A percentile compares a stretch with the other conserved stretches of the same genome.
These are phyloP conservation scores for Platypus cylindrus DNA, from an alignment of 2,888 invertebrate genomes.

Conservation along the genomic window DNA sequence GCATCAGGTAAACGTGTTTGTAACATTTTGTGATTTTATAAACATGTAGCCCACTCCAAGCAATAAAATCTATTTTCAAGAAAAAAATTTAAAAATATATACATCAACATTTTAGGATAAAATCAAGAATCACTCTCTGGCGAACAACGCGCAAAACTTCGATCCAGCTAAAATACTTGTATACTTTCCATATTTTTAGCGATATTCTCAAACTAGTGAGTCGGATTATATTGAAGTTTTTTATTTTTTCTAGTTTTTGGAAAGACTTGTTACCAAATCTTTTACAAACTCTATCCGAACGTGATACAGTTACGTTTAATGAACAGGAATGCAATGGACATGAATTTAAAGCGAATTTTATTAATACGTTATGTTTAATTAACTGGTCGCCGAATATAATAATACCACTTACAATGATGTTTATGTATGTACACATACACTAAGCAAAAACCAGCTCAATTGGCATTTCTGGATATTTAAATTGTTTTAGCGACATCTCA, in stretches of 20 bases:
- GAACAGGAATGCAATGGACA: conserved; percentile 44
- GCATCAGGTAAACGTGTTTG: background rate
- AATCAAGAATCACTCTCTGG: no score
- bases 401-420: conserved; percentile 53
- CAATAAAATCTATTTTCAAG: no score
- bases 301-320: conserved; percentile 42
- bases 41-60: no score
- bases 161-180: no score
- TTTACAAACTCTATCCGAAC: conserved; percentile 41
- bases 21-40: background rate
- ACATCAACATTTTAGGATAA: no score
- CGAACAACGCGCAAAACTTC: no score
- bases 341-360: conserved; percentile 48
- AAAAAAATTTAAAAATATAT: no score
- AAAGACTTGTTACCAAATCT: conserved; percentile 53
- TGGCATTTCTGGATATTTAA: no score
- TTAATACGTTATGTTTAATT: conserved; percentile 47
- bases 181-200: no score
- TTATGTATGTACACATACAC: conserved; percentile 47
- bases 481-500: conserved; percentile 41
- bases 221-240: conserved; percentile 1
- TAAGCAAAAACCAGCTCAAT: no score
- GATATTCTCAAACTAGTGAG: no score
- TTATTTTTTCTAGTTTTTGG: conserved; percentile 41
- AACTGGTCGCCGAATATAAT: conserved; percentile 46